Percentiles rank a stretch among this genome's conserved stretches.
Evolutionary conservation across 2,113 vertebrate species (phyloP).

Genomic region (Trichomycterus rosablanca): DNA sequence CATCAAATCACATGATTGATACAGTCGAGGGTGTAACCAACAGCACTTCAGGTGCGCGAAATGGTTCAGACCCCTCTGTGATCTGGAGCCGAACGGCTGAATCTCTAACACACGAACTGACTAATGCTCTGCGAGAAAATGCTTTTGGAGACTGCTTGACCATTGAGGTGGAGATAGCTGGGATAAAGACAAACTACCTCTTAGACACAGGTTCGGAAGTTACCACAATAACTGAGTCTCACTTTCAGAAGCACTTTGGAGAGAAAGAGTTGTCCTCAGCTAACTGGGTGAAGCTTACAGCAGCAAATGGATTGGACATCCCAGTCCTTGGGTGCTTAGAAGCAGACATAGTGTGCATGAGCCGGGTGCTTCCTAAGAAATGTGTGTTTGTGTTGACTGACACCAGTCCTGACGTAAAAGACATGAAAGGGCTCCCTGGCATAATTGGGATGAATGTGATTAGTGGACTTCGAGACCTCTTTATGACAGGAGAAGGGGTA

Average conservation of each 20-base stretch:
- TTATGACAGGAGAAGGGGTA: not conserved
- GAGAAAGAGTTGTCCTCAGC: not conserved
- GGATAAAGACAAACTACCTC: not conserved
- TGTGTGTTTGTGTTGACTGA: slow-evolving; percentile 31
- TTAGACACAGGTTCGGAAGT: slow-evolving; percentile 17
- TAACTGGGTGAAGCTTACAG: slow-evolving; percentile 22
- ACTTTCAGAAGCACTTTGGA: no score
- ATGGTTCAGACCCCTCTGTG: not conserved
- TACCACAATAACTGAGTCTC: slow-evolving; percentile 17
- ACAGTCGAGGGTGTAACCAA: not conserved
- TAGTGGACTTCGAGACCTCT: no score
- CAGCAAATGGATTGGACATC: slow-evolving; percentile 13
- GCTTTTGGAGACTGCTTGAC: not conserved
- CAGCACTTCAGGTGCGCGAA: not conserved
- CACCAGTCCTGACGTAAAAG: not conserved
- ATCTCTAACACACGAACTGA: not conserved
- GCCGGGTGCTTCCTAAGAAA: not conserved
- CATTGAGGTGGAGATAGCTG: slow-evolving; percentile 11
- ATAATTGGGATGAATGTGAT: slow-evolving; percentile 31
- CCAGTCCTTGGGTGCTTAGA: slow-evolving; percentile 17
- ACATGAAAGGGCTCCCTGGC: slow-evolving; percentile 17
- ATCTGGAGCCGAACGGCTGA: not conserved
- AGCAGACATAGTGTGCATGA: slow-evolving; percentile 23
- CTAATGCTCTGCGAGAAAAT: not conserved
- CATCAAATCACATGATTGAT: no score